phyloP scores from a whole-genome alignment of 2,113 vertebrate genomes.

The Otis tarda region DNA sequence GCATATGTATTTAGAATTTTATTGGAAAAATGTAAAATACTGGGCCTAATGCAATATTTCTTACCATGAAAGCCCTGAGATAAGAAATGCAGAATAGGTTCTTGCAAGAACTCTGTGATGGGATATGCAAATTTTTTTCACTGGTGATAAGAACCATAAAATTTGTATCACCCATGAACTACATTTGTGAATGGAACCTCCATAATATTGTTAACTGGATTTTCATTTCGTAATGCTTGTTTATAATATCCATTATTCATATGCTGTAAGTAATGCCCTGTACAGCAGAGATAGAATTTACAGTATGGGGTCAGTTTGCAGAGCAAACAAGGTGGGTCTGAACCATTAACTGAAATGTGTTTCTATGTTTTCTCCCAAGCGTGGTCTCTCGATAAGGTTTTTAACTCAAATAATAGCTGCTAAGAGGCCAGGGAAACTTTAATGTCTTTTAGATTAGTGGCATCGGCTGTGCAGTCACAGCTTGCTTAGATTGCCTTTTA shows the following conservation, averaged over 20 bases:
- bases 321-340: neutral
- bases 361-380: neutral
- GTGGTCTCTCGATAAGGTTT: neutral
- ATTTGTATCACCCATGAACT: neutral
- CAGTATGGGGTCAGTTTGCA: neutral
- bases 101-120: neutral
- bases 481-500: neutral
- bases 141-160: conserved; percentile 31
- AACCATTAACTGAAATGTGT: neutral
- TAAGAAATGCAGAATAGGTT: conserved; percentile 21
- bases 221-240: conserved; percentile 21
- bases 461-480: neutral
- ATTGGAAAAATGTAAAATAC: conserved; percentile 50
- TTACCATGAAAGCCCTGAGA: conserved; percentile 15
- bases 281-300: neutral
- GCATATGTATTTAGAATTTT: conserved; percentile 29
- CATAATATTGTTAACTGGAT: neutral
- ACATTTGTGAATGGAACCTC: neutral
- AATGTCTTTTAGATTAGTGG: neutral
- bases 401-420: neutral
- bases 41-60: conserved; percentile 16
- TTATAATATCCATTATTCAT: conserved; percentile 26
- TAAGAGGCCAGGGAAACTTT: neutral
- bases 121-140: conserved; percentile 37
- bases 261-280: neutral